These are phyloP conservation scores for Pachypanchax playfairii DNA, from an alignment of 2,113 vertebrate genomes.

Conservation along the genomic window DNA sequence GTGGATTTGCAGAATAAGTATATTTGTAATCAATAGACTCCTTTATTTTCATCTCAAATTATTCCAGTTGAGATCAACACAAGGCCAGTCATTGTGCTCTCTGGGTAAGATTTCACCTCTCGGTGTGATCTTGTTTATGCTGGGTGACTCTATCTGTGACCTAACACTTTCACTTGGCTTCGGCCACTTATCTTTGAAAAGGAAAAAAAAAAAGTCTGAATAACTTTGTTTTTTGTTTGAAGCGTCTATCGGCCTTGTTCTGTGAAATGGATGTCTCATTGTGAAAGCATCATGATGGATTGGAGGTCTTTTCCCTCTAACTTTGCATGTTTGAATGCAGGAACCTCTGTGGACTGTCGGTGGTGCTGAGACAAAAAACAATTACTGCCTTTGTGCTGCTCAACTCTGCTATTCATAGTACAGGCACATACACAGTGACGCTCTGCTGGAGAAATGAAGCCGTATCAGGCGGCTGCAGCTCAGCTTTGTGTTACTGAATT, in stretches of 20 bases:
- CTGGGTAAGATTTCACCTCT: conserved; percentile 16
- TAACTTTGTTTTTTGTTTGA: conserved; percentile 6
- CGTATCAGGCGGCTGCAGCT: conserved; percentile 32
- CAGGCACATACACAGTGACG: conserved; percentile 1
- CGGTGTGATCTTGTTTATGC: conserved; percentile 35
- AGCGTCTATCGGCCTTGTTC: conserved; percentile 12
- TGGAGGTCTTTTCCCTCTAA: conserved; percentile 29
- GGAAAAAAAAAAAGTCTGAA: conserved; percentile 15
- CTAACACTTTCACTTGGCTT: conserved; percentile 27
- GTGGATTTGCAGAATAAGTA: background rate
- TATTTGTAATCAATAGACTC: conserved; percentile 16
- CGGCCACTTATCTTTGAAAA: conserved; percentile 16
- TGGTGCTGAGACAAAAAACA: conserved; percentile 65
- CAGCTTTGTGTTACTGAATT: background rate
- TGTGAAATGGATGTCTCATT: conserved; percentile 34
- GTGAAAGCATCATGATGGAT: no score
- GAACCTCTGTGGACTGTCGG: conserved; percentile 42
- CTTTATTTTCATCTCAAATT: conserved; percentile 28
- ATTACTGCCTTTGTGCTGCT: conserved; percentile 69
- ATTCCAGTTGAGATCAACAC: conserved; percentile 12
- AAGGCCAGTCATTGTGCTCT: conserved; percentile 29
- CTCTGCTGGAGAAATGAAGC: conserved; percentile 48
- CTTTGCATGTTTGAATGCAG: conserved; percentile 43
- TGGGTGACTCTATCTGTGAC: conserved; percentile 15
- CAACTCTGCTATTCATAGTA: conserved; percentile 59